Percentiles rank a stretch among this genome's conserved stretches.
Conservation (phyloP, 2,113 vertebrate genomes). For the Albula glossodonta region DNA sequence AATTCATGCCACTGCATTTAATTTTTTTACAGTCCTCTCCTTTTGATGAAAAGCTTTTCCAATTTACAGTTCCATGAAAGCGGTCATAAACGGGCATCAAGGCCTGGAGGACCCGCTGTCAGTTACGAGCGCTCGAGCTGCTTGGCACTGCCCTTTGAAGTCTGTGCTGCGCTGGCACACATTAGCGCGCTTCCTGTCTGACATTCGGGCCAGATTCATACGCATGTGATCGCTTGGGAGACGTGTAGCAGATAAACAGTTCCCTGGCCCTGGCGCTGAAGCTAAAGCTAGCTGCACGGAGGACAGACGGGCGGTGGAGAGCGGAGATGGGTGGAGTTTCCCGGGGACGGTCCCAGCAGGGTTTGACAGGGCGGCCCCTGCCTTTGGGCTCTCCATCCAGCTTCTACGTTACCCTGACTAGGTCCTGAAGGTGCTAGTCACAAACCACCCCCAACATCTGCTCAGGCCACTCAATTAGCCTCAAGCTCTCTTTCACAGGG, state of each 20-base stretch:
- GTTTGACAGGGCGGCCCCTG: neutral
- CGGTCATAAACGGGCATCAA: neutral
- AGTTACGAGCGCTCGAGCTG: neutral
- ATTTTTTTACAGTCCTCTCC: neutral
- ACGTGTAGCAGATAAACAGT: neutral
- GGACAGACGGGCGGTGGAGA: neutral
- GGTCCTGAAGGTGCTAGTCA: neutral
- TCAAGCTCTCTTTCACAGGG: too few relatives aligned
- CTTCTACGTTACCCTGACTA: neutral
- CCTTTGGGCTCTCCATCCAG: too few relatives aligned
- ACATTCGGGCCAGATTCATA: neutral
- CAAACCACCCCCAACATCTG: too few relatives aligned
- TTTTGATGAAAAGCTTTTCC: neutral
- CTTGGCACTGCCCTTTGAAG: slow-evolving; percentile 2
- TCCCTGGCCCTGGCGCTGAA: neutral
- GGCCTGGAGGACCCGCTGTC: neutral
- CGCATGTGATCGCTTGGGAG: neutral
- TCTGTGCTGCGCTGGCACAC: neutral
- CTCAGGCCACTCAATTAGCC: too few relatives aligned
- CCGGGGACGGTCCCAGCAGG: too few relatives aligned
- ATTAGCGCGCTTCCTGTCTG: neutral
- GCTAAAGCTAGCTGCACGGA: neutral
- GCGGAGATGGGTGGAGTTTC: neutral
- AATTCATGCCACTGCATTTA: neutral
- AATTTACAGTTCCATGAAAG: neutral